Evolutionary conservation across 2,113 vertebrate species (phyloP).

Genomic region (Camelus dromedarius): DNA sequence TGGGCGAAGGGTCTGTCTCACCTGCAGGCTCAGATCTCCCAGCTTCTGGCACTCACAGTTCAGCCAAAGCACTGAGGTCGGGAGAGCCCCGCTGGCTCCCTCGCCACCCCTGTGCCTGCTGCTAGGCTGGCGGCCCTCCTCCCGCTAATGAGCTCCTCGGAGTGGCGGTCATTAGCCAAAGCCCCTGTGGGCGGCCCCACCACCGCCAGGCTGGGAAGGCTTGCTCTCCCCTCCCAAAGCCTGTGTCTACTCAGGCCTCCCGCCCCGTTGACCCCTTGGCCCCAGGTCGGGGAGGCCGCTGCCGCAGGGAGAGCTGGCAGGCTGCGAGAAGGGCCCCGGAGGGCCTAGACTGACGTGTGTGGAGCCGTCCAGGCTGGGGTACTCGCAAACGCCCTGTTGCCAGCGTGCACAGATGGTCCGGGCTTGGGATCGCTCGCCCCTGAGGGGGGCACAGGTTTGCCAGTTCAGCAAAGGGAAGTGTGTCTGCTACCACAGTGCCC

Average conservation of each 20-base stretch:
- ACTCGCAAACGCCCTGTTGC: not conserved
- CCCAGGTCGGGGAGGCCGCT: not conserved
- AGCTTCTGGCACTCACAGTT: fast-evolving
- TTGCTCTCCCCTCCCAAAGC: not conserved
- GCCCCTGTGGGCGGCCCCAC: not conserved
- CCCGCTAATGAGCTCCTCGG: not conserved
- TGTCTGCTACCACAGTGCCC: fast-evolving
- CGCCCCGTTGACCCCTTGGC: not conserved
- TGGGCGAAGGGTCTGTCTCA: not conserved
- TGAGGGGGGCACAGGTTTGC: not conserved
- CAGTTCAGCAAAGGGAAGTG: fast-evolving
- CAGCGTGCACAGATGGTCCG: slow-evolving; percentile 66
- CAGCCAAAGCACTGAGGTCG: not conserved
- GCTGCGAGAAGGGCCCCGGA: too few relatives aligned
- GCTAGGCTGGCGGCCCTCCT: not conserved
- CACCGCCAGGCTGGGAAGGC: not conserved
- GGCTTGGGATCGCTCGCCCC: slow-evolving; percentile 71
- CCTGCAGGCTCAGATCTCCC: not conserved
- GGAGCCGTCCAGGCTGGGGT: not conserved
- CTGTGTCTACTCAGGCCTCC: not conserved
- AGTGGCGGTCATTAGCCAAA: not conserved
- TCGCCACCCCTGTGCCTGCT: not conserved
- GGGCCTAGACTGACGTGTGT: fast-evolving
- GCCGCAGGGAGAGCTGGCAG: not conserved
- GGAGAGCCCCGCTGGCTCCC: not conserved